Evolutionary conservation across 2,797 vertebrate genomes (phyloP), one percentile per base, ranked within the genome.

Genomic region (Crocidura indochinensis): DNA sequence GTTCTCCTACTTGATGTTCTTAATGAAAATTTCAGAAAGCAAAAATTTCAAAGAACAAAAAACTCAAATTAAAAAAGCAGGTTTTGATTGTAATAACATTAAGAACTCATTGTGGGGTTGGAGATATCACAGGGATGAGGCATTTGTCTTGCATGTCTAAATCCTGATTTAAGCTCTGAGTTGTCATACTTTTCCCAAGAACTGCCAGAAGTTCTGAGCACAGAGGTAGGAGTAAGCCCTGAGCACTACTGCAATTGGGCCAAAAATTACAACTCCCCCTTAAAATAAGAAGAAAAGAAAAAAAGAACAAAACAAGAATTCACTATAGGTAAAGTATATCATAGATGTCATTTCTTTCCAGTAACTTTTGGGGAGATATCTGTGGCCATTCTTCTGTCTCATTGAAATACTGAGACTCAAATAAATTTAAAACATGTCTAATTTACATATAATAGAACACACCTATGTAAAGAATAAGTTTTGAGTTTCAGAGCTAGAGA

Each of bases 11-110:
- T 24, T 79, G 56, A 81, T 38, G n/a, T 15, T 24, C 51, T 71
- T 56, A 64, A 53, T 38, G 68, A 80, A 84, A 84, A 89, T 60
- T 84, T 73, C 60, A 92, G 56, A 84, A 84, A 71, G 65, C 29
- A 84, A 77, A 49, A 27, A 71, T 64, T 81, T 84, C 22, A 60
- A 29, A 22, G 53, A 77, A 15, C 24, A 31, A 67, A 31, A 90
- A 27, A 20, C 14, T 56, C 46, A 29, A 74, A 8, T 38, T 56
- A 67, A 0, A 12, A 38, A 85, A 26, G 31, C 47, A 68, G 56
- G 29, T 49, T 75, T 77, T 44, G 27, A 76, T 0, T n/a, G 29
- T 47, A 44, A n/a, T 9, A 29, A 67, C 11, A 1, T 0, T 44
- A 77, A 75, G 11, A 65, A 46, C 22, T 46, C 60, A 14, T 5